These are phyloP conservation scores for Catharus minimus DNA, from an alignment of 2,113 vertebrate species.

Conservation along the genomic window DNA sequence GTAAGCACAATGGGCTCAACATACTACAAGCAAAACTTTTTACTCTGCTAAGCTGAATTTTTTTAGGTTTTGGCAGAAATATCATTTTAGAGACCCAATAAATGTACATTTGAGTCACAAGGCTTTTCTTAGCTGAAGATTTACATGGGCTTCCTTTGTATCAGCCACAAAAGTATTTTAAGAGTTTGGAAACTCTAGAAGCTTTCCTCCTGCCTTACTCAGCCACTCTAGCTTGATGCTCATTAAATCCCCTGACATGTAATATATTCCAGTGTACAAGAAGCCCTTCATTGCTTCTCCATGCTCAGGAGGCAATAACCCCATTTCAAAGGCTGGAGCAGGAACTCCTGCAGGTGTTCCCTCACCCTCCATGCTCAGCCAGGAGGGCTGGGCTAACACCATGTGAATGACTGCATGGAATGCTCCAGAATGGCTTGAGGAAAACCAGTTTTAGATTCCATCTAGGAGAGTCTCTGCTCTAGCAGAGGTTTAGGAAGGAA, in stretches of 20 bases:
- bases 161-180: slow-evolving; percentile 65
- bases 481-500: not conserved
- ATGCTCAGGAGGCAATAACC: slow-evolving; percentile 55
- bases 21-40: slow-evolving; percentile 32
- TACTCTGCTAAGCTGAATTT: not conserved
- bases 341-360: slow-evolving; percentile 47
- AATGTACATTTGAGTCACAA: slow-evolving; percentile 40
- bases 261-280: slow-evolving; percentile 61
- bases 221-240: slow-evolving; percentile 64
- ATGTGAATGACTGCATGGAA: not conserved
- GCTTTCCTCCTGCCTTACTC: slow-evolving; percentile 58
- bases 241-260: slow-evolving; percentile 65
- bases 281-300: slow-evolving; percentile 54
- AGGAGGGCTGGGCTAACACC: not conserved
- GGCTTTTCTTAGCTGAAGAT: slow-evolving; percentile 62
- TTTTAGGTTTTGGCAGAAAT: slow-evolving; percentile 52
- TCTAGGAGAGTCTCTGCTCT: not conserved
- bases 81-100: slow-evolving; percentile 45
- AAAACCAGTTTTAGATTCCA: not conserved
- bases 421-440: not conserved
- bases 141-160: slow-evolving; percentile 58
- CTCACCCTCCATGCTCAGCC: slow-evolving; percentile 1
- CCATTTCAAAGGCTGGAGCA: slow-evolving; percentile 58
- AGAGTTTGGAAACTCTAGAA: slow-evolving; percentile 70
- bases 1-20: slow-evolving; percentile 39